Percentiles rank a stretch among this genome's conserved stretches.
Evolutionary conservation across 1,140 invertebrate genomes (phyloP).

Genomic region (Drosophila repleta): DNA sequence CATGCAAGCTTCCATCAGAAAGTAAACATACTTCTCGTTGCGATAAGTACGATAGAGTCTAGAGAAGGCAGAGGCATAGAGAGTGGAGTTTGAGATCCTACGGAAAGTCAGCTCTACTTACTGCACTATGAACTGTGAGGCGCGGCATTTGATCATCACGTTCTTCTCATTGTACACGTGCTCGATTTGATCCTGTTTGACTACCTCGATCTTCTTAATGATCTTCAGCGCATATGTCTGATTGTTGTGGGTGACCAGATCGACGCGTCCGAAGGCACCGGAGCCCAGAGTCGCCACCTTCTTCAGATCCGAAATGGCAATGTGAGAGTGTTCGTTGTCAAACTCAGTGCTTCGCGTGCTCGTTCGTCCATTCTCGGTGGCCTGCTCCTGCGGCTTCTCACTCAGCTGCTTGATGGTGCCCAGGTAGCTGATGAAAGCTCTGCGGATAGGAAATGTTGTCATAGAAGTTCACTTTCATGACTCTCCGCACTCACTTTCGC

Average conservation of each 20-base stretch:
- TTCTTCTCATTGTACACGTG: conserved; percentile 96
- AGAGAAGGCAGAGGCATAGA: not conserved
- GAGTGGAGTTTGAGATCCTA: not conserved
- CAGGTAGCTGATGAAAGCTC: conserved; percentile 85
- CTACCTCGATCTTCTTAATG: conserved; percentile 96
- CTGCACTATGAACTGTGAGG: conserved; percentile 93
- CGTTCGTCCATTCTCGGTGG: conserved; percentile 28
- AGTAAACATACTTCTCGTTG: conserved; percentile 97
- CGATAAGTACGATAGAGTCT: conserved; percentile 97
- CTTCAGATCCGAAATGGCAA: conserved; percentile 91
- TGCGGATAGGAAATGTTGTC: conserved; percentile 35
- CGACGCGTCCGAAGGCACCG: conserved; percentile 96
- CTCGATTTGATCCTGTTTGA: conserved; percentile 96
- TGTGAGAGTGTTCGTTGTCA: conserved; percentile 87
- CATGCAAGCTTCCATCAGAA: conserved; percentile 97
- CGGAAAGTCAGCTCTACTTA: conserved; percentile 78
- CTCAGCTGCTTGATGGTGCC: conserved; percentile 83
- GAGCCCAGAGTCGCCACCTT: conserved; percentile 94
- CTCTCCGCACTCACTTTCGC: conserved; percentile 87
- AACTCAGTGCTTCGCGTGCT: conserved; percentile 67
- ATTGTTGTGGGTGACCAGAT: conserved; percentile 89
- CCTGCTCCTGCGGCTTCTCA: conserved; percentile 52
- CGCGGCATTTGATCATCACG: conserved; percentile 91
- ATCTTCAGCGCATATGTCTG: conserved; percentile 95
- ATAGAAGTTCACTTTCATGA: not conserved